These are phyloP conservation scores for Pachydiplax longipennis DNA, from an alignment of 2,888 invertebrate genomes.

Conservation along the genomic window DNA sequence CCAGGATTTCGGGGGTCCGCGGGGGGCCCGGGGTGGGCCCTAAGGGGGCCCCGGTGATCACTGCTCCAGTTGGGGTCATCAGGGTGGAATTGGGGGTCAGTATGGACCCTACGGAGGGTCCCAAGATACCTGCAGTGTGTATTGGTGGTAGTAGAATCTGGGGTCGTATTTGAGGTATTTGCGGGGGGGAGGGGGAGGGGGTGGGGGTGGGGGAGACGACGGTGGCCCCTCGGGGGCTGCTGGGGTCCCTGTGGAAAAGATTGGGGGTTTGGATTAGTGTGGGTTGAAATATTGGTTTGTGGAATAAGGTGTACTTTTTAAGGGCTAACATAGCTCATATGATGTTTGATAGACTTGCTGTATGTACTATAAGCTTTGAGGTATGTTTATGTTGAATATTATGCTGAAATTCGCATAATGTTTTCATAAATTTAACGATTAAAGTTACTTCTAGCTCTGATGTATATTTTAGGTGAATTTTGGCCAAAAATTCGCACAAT, in stretches of 20 bases:
- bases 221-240: constrained; percentile 60
- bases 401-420: too few species aligned
- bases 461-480: background rate
- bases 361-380: too few species aligned
- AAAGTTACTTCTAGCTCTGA: too few species aligned
- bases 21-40: constrained; percentile 42
- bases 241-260: background rate
- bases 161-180: background rate
- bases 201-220: constrained; percentile 64
- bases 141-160: constrained; percentile 72
- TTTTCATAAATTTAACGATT: too few species aligned
- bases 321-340: too few species aligned
- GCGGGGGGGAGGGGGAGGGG: constrained; percentile 50
- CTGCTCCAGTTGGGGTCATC: too few species aligned
- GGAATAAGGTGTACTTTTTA: too few species aligned
- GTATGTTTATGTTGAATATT: too few species aligned
- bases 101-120: too few species aligned
- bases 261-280: background rate
- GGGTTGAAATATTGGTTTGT: too few species aligned
- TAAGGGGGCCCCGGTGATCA: background rate
- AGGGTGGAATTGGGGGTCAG: constrained; percentile 46
- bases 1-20: constrained; percentile 68
- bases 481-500: background rate
- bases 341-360: too few species aligned
- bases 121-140: too few species aligned